Evolutionary conservation across 1,140 invertebrate species (phyloP).

Genomic region (Heliothis virescens): DNA sequence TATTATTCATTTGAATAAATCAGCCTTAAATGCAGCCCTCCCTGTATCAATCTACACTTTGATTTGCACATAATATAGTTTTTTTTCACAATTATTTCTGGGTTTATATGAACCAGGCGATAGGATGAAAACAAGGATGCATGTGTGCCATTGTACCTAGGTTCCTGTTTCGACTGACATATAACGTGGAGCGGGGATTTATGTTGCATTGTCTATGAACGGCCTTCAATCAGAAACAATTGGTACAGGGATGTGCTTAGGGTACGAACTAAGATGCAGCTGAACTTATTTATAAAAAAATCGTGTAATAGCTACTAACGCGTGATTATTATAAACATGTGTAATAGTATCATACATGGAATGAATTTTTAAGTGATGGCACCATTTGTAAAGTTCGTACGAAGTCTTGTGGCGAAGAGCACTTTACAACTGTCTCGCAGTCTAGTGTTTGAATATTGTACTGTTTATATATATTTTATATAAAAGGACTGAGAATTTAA

Average conservation of each 20-base stretch:
- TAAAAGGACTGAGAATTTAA: conserved; percentile 45
- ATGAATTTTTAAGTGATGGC: neutral
- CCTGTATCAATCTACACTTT: neutral
- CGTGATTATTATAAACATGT: no score
- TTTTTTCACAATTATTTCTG: no score
- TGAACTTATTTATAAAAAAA: conserved; percentile 7
- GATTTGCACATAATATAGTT: no score
- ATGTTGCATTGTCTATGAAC: no score
- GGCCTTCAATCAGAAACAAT: neutral
- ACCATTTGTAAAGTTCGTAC: neutral
- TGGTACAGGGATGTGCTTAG: conserved; percentile 44
- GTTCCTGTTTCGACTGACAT: no score
- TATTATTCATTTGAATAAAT: neutral
- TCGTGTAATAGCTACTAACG: neutral
- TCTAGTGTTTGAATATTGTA: conserved; percentile 25
- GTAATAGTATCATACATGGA: neutral
- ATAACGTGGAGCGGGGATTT: no score
- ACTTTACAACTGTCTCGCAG: neutral
- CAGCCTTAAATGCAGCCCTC: conserved; percentile 18
- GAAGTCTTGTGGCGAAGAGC: neutral
- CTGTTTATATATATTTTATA: conserved; percentile 48
- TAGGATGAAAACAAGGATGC: no score
- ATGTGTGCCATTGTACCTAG: no score
- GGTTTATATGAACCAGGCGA: no score
- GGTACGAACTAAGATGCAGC: conserved; percentile 15